Percentiles rank a stretch among this genome's conserved stretches.
phyloP scores from a whole-genome alignment of 2,888 invertebrate genomes.

The Acrocyrtus sp. region DNA sequence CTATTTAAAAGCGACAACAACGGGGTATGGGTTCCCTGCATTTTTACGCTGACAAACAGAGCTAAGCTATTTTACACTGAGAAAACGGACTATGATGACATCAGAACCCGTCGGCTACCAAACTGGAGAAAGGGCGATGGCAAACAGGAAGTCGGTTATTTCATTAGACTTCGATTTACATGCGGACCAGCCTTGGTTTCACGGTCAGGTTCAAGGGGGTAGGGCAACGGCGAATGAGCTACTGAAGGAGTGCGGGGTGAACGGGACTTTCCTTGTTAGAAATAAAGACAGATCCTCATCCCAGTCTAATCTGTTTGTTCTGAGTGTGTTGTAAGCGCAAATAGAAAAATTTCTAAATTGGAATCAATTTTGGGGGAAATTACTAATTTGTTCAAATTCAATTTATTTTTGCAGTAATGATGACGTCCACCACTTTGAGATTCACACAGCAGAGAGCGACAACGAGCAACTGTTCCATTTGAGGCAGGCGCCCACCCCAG shows the following conservation, averaged over 20 bases:
- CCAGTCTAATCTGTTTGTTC: too few relatives aligned
- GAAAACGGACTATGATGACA: conserved; percentile 8
- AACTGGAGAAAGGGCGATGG: not conserved
- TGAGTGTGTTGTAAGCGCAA: too few relatives aligned
- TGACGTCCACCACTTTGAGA: too few relatives aligned
- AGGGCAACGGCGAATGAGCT: conserved; percentile 73
- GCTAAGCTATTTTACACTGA: conserved; percentile 43
- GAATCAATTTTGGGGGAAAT: too few relatives aligned
- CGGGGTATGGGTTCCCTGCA: conserved; percentile 36
- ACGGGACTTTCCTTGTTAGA: conserved; percentile 24
- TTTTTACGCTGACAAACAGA: conserved; percentile 44
- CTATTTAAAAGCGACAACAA: conserved; percentile 32
- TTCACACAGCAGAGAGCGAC: too few relatives aligned
- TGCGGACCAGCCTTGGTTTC: conserved; percentile 93
- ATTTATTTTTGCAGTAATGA: too few relatives aligned
- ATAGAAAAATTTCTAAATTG: too few relatives aligned
- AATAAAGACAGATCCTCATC: conserved; percentile 3
- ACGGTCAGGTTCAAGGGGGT: conserved; percentile 84
- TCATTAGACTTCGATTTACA: conserved; percentile 74
- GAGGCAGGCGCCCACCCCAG: too few relatives aligned
- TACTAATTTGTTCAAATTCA: too few relatives aligned
- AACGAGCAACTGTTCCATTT: too few relatives aligned
- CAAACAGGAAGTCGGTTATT: not conserved
- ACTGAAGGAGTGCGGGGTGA: not conserved
- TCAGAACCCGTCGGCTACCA: not conserved